Conservation (phyloP, 2,888 invertebrate genomes). For the Ceramica pisi region DNA sequence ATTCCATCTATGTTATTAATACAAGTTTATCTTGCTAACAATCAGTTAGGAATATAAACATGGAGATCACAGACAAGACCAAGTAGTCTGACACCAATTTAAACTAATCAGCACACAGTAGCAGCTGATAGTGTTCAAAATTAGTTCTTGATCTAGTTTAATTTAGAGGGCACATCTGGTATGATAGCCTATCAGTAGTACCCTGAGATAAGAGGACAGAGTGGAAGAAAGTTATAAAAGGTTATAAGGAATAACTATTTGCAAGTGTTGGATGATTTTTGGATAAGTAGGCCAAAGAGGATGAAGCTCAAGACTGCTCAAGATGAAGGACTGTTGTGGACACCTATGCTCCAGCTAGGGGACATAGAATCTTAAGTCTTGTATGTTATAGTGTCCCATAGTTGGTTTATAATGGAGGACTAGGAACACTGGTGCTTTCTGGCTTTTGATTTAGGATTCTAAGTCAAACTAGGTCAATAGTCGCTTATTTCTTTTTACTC, state of each 20-base stretch:
- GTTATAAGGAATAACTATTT: not conserved
- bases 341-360: no score
- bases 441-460: not conserved
- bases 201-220: slow-evolving; percentile 29
- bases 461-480: not conserved
- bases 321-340: no score
- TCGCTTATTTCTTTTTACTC: not conserved
- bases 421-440: not conserved
- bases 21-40: no score
- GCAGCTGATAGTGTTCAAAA: slow-evolving; percentile 19
- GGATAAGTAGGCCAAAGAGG: no score
- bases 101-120: slow-evolving; percentile 16
- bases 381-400: no score
- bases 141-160: slow-evolving; percentile 36
- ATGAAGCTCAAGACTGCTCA: no score
- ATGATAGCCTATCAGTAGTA: slow-evolving; percentile 24
- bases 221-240: not conserved
- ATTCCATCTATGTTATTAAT: no score
- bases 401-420: not conserved
- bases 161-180: slow-evolving; percentile 5
- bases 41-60: not conserved
- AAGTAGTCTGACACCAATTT: slow-evolving; percentile 5
- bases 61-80: not conserved
- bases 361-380: no score
- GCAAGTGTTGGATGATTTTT: not conserved